A percentile compares a stretch with the other conserved stretches of the same genome.
These are phyloP conservation scores for Druceiella hillmani DNA, from an alignment of 2,888 invertebrate genomes.

Conservation along the genomic window DNA sequence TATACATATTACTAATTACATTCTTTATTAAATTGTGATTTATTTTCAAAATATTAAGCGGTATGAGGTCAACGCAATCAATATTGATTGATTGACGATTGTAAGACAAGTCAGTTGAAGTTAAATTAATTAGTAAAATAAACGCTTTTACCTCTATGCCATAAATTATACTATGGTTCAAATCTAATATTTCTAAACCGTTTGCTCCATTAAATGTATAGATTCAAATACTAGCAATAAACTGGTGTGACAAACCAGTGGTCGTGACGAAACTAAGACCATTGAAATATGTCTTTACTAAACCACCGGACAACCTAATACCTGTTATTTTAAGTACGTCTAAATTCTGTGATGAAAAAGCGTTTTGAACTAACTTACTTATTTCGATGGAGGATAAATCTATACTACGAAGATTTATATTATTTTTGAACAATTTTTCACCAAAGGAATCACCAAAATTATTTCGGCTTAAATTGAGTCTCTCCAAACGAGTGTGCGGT, in stretches of 20 bases:
- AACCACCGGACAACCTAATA: background rate
- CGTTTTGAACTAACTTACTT: background rate
- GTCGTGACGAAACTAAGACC: background rate
- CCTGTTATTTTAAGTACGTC: background rate
- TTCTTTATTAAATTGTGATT: too few relatives aligned
- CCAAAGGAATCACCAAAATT: background rate
- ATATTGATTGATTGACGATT: too few relatives aligned
- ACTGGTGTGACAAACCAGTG: too few relatives aligned
- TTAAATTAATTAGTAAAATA: too few relatives aligned
- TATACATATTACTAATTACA: too few relatives aligned
- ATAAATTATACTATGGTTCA: background rate
- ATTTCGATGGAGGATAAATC: background rate
- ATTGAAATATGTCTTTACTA: background rate
- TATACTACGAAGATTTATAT: background rate
- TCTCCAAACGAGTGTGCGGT: background rate
- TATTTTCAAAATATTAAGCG: too few relatives aligned
- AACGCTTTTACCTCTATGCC: too few relatives aligned
- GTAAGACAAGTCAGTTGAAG: too few relatives aligned
- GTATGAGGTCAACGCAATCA: too few relatives aligned
- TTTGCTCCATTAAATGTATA: too few relatives aligned
- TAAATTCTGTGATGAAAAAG: background rate
- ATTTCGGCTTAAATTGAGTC: conserved; percentile 1
- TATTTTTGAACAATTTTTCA: background rate
- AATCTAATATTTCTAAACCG: background rate
- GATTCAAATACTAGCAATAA: too few relatives aligned